Conservation (phyloP, 2,113 vertebrate genomes). For the Perca fluviatilis region DNA sequence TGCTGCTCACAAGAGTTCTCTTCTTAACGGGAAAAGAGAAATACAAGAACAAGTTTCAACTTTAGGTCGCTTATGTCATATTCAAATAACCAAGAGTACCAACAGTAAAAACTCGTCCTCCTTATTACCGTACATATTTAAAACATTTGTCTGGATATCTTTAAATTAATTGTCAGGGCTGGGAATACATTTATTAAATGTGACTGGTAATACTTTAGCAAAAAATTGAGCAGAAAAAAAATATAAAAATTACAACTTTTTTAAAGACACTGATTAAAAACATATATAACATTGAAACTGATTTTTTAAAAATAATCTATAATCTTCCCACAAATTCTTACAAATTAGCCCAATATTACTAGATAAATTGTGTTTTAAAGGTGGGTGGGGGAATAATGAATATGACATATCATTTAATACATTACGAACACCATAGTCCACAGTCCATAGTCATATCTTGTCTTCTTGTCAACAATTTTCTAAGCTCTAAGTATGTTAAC, state of each 20-base stretch:
- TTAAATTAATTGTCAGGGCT: neutral
- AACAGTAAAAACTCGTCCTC: neutral
- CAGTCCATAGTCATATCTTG: too few relatives aligned
- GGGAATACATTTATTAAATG: neutral
- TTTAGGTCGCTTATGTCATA: neutral
- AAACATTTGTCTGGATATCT: neutral
- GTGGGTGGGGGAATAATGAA: too few relatives aligned
- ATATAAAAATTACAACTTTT: neutral
- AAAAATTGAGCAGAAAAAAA: neutral
- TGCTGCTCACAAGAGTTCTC: rapidly evolving
- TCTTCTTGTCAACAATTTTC: neutral
- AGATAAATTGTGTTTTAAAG: neutral
- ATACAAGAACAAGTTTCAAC: neutral
- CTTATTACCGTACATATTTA: neutral
- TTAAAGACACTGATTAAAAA: neutral
- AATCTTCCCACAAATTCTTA: neutral
- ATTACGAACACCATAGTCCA: neutral
- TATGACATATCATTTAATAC: neutral
- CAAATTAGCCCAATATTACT: neutral
- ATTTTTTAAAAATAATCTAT: too few relatives aligned
- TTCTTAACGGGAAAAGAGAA: conserved; percentile 22
- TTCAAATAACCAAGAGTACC: neutral
- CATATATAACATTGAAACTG: neutral
- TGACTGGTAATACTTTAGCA: neutral
- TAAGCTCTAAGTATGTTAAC: neutral